Evolutionary conservation across 2,888 invertebrate species (phyloP).

Genomic region (Lepidonotus clava): DNA sequence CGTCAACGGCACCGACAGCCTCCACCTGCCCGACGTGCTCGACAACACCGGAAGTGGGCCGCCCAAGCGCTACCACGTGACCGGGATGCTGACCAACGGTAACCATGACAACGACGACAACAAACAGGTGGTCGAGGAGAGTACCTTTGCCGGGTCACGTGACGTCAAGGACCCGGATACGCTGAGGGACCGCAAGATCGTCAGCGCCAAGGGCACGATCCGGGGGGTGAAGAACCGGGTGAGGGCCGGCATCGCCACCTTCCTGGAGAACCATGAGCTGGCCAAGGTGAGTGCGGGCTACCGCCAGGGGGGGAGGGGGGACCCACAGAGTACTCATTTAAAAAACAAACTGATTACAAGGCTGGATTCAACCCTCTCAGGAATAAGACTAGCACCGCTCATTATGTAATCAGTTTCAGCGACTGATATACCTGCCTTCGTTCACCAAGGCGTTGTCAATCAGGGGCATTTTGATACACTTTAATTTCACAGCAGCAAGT

Average conservation of each 20-base stretch:
- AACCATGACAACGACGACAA: not conserved
- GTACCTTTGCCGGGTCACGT: constrained; percentile 60
- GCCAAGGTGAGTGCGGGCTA: constrained; percentile 60
- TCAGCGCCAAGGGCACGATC: constrained; percentile 94
- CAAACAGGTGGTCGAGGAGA: constrained; percentile 7
- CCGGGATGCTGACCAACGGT: not conserved
- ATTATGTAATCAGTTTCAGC: too few species aligned
- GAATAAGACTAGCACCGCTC: too few species aligned
- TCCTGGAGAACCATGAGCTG: constrained; percentile 77
- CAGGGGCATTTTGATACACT: too few species aligned
- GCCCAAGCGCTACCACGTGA: constrained; percentile 38
- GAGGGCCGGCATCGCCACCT: constrained; percentile 96
- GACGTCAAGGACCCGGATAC: constrained; percentile 70
- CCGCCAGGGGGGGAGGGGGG: too few species aligned
- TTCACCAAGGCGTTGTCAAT: too few species aligned
- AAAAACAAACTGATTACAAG: too few species aligned
- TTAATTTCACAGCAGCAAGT: too few species aligned
- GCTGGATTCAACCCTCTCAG: too few species aligned
- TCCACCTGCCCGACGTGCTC: not conserved
- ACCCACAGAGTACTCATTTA: too few species aligned
- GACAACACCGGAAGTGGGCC: not conserved
- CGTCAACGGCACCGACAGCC: constrained; percentile 34
- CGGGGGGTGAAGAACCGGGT: constrained; percentile 96
- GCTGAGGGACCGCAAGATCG: constrained; percentile 82
- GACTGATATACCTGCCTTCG: too few species aligned